Conservation (phyloP, 2,888 invertebrate species). For the Oasisia sp. region DNA sequence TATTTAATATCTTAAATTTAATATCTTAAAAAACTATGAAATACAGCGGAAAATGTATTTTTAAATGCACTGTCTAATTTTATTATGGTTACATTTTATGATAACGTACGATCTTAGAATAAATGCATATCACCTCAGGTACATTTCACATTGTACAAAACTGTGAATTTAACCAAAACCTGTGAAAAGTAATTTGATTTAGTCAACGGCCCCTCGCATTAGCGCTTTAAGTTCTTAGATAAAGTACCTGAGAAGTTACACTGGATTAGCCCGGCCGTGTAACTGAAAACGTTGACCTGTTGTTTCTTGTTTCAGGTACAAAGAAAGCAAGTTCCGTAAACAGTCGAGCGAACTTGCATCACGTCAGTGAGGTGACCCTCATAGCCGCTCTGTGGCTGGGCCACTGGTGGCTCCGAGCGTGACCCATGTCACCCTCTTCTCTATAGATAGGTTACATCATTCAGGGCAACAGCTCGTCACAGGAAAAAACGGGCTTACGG, state of each 20-base stretch:
- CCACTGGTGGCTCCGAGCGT: neutral
- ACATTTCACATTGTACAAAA: too few relatives aligned
- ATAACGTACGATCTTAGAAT: too few relatives aligned
- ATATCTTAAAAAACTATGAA: neutral
- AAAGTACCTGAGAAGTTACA: neutral
- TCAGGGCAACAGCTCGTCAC: neutral
- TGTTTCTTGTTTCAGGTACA: neutral
- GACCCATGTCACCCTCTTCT: neutral
- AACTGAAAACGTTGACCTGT: too few relatives aligned
- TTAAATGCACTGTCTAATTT: too few relatives aligned
- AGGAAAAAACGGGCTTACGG: neutral
- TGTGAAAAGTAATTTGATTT: too few relatives aligned
- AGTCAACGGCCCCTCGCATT: too few relatives aligned
- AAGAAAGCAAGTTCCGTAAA: neutral
- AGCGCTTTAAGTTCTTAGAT: neutral
- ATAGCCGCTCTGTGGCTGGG: neutral
- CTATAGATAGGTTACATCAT: neutral
- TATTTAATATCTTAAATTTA: neutral
- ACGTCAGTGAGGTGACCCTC: neutral
- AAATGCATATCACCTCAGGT: too few relatives aligned
- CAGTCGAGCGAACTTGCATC: neutral
- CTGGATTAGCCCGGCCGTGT: neutral
- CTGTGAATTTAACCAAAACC: too few relatives aligned
- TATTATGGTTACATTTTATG: too few relatives aligned
- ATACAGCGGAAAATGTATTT: neutral